These are phyloP conservation scores for Phocides pigmalion DNA, from an alignment of 1,140 invertebrate species.

Conservation along the genomic window DNA sequence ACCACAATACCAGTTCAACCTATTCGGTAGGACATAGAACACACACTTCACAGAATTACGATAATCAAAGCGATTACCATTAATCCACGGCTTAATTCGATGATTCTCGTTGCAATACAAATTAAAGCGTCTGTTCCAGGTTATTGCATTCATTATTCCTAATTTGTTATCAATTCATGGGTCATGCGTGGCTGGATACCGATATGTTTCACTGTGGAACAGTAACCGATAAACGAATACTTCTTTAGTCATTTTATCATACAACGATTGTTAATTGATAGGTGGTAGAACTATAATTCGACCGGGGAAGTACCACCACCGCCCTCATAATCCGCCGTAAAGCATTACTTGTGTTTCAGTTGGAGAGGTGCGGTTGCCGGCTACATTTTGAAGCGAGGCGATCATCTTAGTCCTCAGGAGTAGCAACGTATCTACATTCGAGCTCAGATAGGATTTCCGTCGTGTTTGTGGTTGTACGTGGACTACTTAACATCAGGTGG, in stretches of 20 bases:
- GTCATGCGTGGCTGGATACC: not conserved
- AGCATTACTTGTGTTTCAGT: no score
- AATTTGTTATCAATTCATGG: constrained; percentile 33
- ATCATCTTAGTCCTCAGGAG: no score
- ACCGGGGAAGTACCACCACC: no score
- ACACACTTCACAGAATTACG: constrained; percentile 22
- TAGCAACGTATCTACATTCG: no score
- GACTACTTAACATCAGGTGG: no score
- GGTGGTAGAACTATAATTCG: no score
- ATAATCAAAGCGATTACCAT: constrained; percentile 26
- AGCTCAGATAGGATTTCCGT: no score
- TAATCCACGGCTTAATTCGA: constrained; percentile 28
- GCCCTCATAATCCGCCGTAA: no score
- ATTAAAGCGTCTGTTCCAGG: constrained; percentile 28
- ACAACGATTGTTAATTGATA: no score
- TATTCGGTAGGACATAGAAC: constrained; percentile 10
- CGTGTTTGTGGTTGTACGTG: no score
- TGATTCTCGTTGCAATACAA: constrained; percentile 25
- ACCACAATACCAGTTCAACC: not conserved
- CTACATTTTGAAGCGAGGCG: no score
- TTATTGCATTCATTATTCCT: constrained; percentile 33
- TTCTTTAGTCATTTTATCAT: constrained; percentile 1
- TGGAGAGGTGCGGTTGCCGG: no score
- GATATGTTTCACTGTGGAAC: constrained; percentile 8
- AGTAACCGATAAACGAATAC: constrained; percentile 8